Conservation (phyloP, 2,888 invertebrate genomes). For the Digitonthophagus gazella region DNA sequence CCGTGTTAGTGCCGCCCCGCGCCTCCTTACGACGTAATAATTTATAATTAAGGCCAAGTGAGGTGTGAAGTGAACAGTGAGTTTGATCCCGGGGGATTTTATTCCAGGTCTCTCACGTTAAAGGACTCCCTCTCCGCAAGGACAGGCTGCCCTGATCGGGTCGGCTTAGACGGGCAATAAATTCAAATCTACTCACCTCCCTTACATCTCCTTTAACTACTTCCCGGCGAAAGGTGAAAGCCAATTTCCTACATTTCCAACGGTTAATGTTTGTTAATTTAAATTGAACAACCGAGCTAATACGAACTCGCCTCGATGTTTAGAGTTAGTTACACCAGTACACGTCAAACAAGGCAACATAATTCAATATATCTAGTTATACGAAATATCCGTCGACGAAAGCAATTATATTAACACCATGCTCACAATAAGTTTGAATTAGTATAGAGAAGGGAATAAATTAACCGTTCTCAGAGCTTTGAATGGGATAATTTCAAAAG, state of each 20-base stretch:
- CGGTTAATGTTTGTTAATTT: neutral
- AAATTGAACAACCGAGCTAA: neutral
- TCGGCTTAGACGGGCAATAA: constrained; percentile 30
- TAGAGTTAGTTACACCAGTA: too few species aligned
- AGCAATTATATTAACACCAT: too few species aligned
- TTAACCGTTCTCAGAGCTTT: too few species aligned
- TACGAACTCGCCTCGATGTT: constrained; percentile 4
- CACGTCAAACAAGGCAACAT: too few species aligned
- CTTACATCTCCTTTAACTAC: neutral
- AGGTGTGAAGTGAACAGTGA: constrained; percentile 48
- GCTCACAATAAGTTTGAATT: too few species aligned
- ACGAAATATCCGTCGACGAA: too few species aligned
- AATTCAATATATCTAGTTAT: too few species aligned
- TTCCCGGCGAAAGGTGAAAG: neutral
- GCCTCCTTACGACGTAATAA: constrained; percentile 21
- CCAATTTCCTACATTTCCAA: neutral
- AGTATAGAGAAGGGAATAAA: too few species aligned
- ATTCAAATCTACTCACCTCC: constrained; percentile 26
- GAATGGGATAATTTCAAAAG: too few species aligned
- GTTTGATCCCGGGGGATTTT: constrained; percentile 44
- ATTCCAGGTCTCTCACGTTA: constrained; percentile 43
- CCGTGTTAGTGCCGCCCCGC: neutral
- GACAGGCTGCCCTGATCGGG: constrained; percentile 18
- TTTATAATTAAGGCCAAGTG: constrained; percentile 49
- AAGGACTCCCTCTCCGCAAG: constrained; percentile 31